Evolutionary conservation across 2,888 invertebrate species (phyloP), one percentile per base, ranked within the genome.

Genomic region (Conistra vaccinii): DNA sequence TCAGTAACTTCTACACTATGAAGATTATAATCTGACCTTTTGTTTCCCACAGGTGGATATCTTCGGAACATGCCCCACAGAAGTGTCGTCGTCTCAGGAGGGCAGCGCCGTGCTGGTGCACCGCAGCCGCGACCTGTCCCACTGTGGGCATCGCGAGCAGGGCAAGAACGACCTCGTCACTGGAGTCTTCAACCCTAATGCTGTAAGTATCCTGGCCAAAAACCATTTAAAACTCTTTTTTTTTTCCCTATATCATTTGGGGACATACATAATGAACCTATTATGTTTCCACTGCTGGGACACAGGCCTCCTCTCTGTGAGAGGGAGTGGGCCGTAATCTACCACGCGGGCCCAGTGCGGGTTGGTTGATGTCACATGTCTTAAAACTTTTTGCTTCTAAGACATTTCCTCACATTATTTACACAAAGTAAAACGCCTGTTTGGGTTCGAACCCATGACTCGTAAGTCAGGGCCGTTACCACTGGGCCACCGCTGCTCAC

Each of bases 41-140:
- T 20, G n/a, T 32, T 32, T 3, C 32, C 87, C 91, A 23, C 97
- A 98, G 94, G 93, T 96, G 14, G 99, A 99, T 91, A 97, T 99
- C 0, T 98, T 98, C 90, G 99, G 99, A 42, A 97, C 97, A 9
- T 99, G 99, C 90, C 98, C 98, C 4, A 98, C 98, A 0, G 97
- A 97, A 68, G 98, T 98, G 80, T 96, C 97, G 0, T 97, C 94
- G 0, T 95, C 96, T 0, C 93, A 95, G 72, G 97, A 96, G 62
- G 94, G 95, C 0, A 97, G 97, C 12, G 97, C 97, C 3, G 91
- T 95, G 0, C 92, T 98, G 73, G 94, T 97, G 9, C 97, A 98
- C 83, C 98, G 98, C 89, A 96, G 96, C 55, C 97, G 98, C 7
- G 97, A 98, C 90, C 96, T 99, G 17, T 97, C 97, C 88, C 95